Evolutionary conservation across 2,113 vertebrate genomes (phyloP).

Genomic region (Pelvicachromis taeniatus): DNA sequence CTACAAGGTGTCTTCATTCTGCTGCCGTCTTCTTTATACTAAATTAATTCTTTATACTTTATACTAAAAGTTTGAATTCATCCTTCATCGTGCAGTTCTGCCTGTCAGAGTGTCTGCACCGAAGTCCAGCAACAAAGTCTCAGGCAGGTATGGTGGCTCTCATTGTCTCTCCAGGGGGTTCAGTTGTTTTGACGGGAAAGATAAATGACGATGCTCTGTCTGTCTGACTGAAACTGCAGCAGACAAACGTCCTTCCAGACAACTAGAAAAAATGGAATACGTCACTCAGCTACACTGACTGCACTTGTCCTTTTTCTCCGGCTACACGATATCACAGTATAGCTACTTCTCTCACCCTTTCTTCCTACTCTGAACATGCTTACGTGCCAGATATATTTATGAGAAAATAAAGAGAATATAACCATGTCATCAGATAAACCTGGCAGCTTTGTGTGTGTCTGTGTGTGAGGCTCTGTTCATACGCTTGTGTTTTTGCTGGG

Average conservation of each 20-base stretch:
- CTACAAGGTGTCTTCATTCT: background rate
- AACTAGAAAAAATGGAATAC: background rate
- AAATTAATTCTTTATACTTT: too few species aligned
- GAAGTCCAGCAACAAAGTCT: background rate
- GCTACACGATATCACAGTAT: rapidly evolving
- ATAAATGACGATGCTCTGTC: constrained; percentile 9
- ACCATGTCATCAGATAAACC: too few species aligned
- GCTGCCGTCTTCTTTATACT: background rate
- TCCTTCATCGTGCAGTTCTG: background rate
- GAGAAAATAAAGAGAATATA: too few species aligned
- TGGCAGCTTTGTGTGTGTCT: too few species aligned
- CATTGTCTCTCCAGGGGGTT: background rate
- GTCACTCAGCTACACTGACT: background rate
- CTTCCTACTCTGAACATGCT: background rate
- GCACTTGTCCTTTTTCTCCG: background rate
- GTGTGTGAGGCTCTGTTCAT: too few species aligned
- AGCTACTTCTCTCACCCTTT: background rate
- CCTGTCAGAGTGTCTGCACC: background rate
- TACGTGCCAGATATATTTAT: too few species aligned
- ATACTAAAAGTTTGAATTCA: too few species aligned
- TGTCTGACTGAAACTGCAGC: background rate
- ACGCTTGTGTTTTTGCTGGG: too few species aligned
- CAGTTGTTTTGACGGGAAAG: constrained; percentile 5
- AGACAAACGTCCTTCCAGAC: background rate
- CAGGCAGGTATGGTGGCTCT: background rate